Base-by-base conservation (phyloP, 1,140 invertebrate species). In the Archegozetes longisetosus region DNA sequence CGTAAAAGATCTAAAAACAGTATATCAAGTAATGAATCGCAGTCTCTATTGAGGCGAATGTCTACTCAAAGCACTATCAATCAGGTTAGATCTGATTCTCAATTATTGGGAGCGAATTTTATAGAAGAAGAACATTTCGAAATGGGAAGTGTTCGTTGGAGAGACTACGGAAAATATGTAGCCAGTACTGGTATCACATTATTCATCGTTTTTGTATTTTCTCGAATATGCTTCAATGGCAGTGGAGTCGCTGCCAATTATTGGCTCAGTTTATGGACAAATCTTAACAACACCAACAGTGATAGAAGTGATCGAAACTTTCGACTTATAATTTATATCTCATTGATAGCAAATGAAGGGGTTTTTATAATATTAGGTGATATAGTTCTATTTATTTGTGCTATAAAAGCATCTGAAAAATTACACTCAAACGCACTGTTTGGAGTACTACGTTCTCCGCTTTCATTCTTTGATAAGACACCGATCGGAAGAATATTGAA, bases 401-500 rank as follows among this genome's bases (percentile, higher is more conserved):
- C 32, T 9, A 40, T 40, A 9, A 6, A 53, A 20, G 66, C 67
- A 14, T 60, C 67, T 2, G 57, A 25, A n/a, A 24, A 40, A 13
- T 60, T 70, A 2, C 69, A 69, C 48, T 20, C 46, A 40, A 27
- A 62, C 17, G 64, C 76, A 57, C 27, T 73, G 4, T 3, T 58
- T 0, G 69, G 70, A 50, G 66, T 72, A 22, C 23, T 74, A 24
- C 61, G 62, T 9, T 68, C 68, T 12, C 70, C 73, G 6, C 72
- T 74, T 70, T 62, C 62, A 6, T 75, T 75, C 63, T 75, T 74
- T 61, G 73, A 75, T 28, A 73, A 70, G 0, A 75, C 72, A 24
- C 74, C 74, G 26, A 26, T 70, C 3, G 73, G 74, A 28, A 68
- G 75, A 25, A 71, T 77, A 27, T 60, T 76, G 13, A 76, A 77